Evolutionary conservation across 2,113 vertebrate species (phyloP).

Genomic region (Podilymbus podiceps): DNA sequence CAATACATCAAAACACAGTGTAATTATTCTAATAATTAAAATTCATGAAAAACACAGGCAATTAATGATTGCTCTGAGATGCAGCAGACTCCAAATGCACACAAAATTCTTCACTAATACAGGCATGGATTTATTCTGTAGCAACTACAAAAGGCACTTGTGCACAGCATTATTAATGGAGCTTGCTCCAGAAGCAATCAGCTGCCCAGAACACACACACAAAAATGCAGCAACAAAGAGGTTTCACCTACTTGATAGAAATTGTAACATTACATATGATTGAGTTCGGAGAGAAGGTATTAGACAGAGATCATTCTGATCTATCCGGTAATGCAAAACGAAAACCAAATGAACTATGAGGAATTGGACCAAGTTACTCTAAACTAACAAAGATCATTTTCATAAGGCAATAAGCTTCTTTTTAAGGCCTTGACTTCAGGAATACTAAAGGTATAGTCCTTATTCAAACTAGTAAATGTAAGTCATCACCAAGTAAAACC

Average conservation of each 20-base stretch:
- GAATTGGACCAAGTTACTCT: not conserved
- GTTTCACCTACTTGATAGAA: not conserved
- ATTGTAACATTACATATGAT: not conserved
- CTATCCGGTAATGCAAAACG: not conserved
- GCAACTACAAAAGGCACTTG: not conserved
- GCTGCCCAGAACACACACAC: not conserved
- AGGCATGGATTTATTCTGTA: not conserved
- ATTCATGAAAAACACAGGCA: not conserved
- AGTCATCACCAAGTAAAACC: not conserved
- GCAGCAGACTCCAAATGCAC: not conserved
- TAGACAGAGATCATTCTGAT: not conserved
- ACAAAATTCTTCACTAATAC: not conserved
- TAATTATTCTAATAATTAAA: not conserved
- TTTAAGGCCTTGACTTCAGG: not conserved
- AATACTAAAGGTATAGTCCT: not conserved
- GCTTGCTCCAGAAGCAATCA: not conserved
- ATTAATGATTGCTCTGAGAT: not conserved
- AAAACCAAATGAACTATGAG: not conserved
- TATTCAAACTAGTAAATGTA: not conserved
- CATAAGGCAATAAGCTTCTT: not conserved
- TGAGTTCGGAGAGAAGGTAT: not conserved
- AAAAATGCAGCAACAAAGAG: not conserved
- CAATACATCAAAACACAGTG: constrained; percentile 6
- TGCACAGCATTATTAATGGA: not conserved
- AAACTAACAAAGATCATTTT: not conserved